These are phyloP conservation scores for Brachyistius frenatus DNA, from an alignment of 2,113 vertebrate species.

Conservation along the genomic window DNA sequence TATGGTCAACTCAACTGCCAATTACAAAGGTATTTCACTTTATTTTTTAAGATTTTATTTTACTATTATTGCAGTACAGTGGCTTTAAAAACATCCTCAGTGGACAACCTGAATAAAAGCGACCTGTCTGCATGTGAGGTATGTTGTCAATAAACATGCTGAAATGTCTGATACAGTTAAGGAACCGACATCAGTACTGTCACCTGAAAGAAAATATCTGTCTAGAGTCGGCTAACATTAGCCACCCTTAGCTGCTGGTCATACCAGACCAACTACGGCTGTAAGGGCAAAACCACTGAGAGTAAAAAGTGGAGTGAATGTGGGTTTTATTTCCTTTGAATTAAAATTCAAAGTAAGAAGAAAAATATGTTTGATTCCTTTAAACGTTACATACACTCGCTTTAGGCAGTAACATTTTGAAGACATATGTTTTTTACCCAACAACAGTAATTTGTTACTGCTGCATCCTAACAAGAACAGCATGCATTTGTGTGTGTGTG, in stretches of 20 bases:
- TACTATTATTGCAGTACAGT: background rate
- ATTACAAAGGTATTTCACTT: background rate
- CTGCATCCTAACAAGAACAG: slow-evolving; percentile 6
- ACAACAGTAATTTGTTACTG: slow-evolving; percentile 26
- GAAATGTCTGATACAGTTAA: background rate
- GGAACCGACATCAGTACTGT: background rate
- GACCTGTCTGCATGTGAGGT: background rate
- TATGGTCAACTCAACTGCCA: background rate
- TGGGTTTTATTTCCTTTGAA: too few relatives aligned
- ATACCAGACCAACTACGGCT: background rate
- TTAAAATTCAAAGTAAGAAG: background rate
- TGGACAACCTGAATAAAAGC: slow-evolving; percentile 11
- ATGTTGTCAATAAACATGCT: background rate
- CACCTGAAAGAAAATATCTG: background rate
- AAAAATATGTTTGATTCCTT: background rate
- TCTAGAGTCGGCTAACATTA: background rate
- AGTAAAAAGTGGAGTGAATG: too few relatives aligned
- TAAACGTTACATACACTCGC: background rate
- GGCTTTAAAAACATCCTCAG: background rate
- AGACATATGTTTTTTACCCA: background rate
- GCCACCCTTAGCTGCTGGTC: background rate
- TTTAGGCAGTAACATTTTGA: background rate
- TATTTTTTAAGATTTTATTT: background rate
- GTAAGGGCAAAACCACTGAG: background rate
- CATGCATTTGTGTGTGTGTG: background rate